A percentile compares a stretch with the other conserved stretches of the same genome.
phyloP scores from a whole-genome alignment of 2,797 vertebrate species.

The Harpagifer antarcticus region DNA sequence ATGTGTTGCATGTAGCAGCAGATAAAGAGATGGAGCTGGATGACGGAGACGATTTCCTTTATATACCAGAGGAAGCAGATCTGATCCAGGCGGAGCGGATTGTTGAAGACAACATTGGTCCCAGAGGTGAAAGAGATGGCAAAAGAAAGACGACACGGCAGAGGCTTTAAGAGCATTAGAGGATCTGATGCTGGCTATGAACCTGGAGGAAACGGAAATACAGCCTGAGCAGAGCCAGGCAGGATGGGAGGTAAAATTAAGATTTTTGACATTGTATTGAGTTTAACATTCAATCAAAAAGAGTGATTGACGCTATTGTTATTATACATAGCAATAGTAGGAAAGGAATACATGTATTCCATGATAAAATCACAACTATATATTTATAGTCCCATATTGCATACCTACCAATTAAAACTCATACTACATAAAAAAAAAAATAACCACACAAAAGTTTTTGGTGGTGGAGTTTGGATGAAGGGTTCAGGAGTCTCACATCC shows the following conservation, averaged over 20 bases:
- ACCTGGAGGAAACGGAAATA: constrained; percentile 73
- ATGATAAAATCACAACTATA: no score
- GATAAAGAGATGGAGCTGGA: constrained; percentile 68
- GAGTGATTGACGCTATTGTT: not conserved
- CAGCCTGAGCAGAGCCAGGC: constrained; percentile 48
- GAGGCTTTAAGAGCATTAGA: constrained; percentile 72
- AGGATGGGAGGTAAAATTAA: constrained; percentile 76
- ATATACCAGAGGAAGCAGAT: constrained; percentile 90
- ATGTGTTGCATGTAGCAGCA: constrained; percentile 30
- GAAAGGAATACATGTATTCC: not conserved
- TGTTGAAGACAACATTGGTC: constrained; percentile 84
- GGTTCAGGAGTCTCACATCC: no score
- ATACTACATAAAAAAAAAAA: no score
- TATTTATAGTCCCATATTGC: no score
- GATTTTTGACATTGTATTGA: not conserved
- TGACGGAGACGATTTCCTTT: constrained; percentile 83
- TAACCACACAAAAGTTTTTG: no score
- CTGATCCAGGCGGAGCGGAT: constrained; percentile 90
- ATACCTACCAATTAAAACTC: no score
- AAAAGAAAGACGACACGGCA: constrained; percentile 41
- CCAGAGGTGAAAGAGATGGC: constrained; percentile 19
- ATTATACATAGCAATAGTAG: not conserved
- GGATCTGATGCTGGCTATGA: constrained; percentile 84
- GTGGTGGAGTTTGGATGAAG: no score
- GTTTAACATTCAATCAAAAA: not conserved